phyloP scores from a whole-genome alignment of 1,140 invertebrate genomes.

The Metaphire vulgaris region DNA sequence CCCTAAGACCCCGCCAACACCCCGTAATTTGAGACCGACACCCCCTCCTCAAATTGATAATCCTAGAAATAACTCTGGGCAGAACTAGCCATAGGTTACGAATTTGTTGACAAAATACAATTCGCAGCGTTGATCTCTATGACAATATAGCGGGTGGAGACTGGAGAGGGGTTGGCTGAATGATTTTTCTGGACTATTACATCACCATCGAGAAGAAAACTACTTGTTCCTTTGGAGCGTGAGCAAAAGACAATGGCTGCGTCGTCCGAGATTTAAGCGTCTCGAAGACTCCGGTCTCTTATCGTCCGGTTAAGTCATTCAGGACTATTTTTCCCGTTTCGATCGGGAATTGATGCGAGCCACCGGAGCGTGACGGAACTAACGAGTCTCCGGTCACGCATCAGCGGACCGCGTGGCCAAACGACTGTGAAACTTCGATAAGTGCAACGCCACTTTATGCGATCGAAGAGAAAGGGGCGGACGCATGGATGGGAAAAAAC shows the following conservation, averaged over 20 bases:
- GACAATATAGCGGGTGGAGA: background rate
- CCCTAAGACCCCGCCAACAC: no score
- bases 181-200: no score
- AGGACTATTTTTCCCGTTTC: background rate
- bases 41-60: no score
- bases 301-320: background rate
- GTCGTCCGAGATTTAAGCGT: background rate
- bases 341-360: background rate
- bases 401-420: background rate
- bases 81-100: no score
- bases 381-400: background rate
- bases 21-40: no score
- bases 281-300: background rate
- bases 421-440: background rate
- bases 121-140: no score
- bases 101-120: no score
- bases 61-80: no score
- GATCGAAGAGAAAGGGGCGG: background rate
- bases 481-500: background rate
- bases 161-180: background rate
- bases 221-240: background rate
- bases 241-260: background rate
- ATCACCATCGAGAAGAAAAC: background rate
- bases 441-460: background rate
- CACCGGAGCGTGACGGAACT: background rate